A percentile compares a stretch with the other conserved stretches of the same genome.
Conservation (phyloP, 2,888 invertebrate species). For the Plebejus melissa region DNA sequence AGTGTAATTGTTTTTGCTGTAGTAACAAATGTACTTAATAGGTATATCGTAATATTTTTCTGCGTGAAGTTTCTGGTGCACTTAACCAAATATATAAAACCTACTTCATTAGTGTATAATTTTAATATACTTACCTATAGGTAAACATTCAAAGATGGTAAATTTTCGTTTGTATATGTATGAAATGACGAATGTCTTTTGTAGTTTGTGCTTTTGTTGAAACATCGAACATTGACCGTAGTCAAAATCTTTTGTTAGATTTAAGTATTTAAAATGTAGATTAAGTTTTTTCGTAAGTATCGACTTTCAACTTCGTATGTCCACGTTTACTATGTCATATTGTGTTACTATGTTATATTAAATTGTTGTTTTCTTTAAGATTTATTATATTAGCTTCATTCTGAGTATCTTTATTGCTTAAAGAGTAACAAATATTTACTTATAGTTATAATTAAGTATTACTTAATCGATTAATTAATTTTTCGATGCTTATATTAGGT, state of each 20-base stretch:
- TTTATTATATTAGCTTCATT: slow-evolving; percentile 15
- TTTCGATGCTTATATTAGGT: slow-evolving; percentile 28
- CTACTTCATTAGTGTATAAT: neutral
- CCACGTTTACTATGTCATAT: slow-evolving; percentile 19
- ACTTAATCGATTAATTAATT: slow-evolving; percentile 36
- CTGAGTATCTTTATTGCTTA: slow-evolving; percentile 17
- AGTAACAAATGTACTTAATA: slow-evolving; percentile 25
- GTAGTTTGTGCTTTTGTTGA: slow-evolving; percentile 34
- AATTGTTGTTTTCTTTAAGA: slow-evolving; percentile 27
- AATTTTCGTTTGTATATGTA: slow-evolving; percentile 23
- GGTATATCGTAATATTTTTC: slow-evolving; percentile 29
- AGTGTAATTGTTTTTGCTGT: slow-evolving; percentile 61
- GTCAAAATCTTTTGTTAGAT: slow-evolving; percentile 68
- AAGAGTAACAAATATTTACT: slow-evolving; percentile 25
- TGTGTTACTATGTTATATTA: slow-evolving; percentile 24
- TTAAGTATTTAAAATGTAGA: slow-evolving; percentile 68
- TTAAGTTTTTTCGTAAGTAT: slow-evolving; percentile 43
- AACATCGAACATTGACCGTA: slow-evolving; percentile 73
- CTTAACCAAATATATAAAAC: slow-evolving; percentile 28
- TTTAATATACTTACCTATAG: slow-evolving; percentile 21
- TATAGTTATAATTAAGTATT: slow-evolving; percentile 34
- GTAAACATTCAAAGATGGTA: slow-evolving; percentile 22
- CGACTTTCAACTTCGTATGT: slow-evolving; percentile 33
- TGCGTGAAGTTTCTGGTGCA: slow-evolving; percentile 29
- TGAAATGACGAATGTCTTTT: slow-evolving; percentile 22